These are phyloP conservation scores for Tachuris rubrigastra DNA, from an alignment of 2,113 vertebrate genomes.

Conservation along the genomic window DNA sequence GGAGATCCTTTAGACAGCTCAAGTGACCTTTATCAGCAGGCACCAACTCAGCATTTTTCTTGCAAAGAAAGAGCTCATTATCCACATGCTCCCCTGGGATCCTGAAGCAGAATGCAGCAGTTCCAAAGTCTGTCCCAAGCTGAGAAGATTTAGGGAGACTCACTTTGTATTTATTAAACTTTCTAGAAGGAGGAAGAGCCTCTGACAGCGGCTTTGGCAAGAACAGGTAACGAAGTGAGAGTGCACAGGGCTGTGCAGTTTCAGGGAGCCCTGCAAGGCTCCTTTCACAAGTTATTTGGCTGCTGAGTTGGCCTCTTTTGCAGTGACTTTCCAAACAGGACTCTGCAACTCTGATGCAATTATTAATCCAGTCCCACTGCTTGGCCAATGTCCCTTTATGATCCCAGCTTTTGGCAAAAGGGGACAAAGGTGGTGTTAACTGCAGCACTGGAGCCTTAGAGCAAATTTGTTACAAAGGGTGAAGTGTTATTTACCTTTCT, in stretches of 20 bases:
- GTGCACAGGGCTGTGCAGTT: not conserved
- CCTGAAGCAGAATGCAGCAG: not conserved
- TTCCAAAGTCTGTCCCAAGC: not conserved
- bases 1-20: not conserved
- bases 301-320: not conserved
- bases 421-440: not conserved
- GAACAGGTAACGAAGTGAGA: not conserved
- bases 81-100: not conserved
- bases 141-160: not conserved
- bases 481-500: not conserved
- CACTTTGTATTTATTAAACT: not conserved
- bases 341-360: not conserved
- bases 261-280: not conserved
- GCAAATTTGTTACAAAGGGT: not conserved
- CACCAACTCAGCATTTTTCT: not conserved
- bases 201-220: not conserved
- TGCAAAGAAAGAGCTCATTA: not conserved
- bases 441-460: not conserved
- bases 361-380: not conserved
- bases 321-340: not conserved
- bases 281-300: not conserved
- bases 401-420: not conserved
- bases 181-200: not conserved
- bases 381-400: not conserved
- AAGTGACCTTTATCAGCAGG: not conserved